phyloP scores from a whole-genome alignment of 2,888 invertebrate species.

The Ectobius pallidus region DNA sequence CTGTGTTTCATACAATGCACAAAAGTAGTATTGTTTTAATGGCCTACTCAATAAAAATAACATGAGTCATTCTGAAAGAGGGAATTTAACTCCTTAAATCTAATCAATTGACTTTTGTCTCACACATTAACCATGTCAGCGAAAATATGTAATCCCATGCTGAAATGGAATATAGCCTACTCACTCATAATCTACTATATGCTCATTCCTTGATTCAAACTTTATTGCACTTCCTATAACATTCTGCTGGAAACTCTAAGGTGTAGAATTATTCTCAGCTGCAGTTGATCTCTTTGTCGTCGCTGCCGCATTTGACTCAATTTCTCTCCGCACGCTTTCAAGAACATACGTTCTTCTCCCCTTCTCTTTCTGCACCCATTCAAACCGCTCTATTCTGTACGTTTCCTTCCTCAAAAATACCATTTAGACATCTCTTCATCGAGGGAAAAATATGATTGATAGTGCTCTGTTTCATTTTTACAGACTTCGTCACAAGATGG shows the following conservation, averaged over 20 bases:
- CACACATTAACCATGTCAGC: no score
- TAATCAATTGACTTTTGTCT: no score
- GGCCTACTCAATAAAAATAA: no score
- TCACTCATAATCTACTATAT: no score
- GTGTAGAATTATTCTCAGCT: constrained; percentile 12
- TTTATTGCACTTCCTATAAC: not conserved
- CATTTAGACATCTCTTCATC: not conserved
- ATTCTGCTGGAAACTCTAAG: constrained; percentile 8
- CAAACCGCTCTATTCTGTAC: not conserved
- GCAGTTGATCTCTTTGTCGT: constrained; percentile 19
- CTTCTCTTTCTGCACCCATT: not conserved
- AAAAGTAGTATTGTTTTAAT: no score
- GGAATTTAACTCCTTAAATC: no score
- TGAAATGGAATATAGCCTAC: no score
- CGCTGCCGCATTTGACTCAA: not conserved
- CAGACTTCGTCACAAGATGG: constrained; percentile 28
- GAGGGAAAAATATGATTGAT: constrained; percentile 28
- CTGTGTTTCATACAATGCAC: no score
- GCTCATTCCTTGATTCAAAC: no score
- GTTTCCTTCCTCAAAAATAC: constrained; percentile 16
- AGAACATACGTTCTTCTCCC: constrained; percentile 13
- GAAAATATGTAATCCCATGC: no score
- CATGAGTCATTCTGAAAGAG: no score
- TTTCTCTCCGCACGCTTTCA: constrained; percentile 22
- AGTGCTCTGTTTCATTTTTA: constrained; percentile 26